Percentiles rank a stretch among this genome's conserved stretches.
These are phyloP conservation scores for Heliconius charithonia DNA, from an alignment of 2,888 invertebrate genomes.

Conservation along the genomic window DNA sequence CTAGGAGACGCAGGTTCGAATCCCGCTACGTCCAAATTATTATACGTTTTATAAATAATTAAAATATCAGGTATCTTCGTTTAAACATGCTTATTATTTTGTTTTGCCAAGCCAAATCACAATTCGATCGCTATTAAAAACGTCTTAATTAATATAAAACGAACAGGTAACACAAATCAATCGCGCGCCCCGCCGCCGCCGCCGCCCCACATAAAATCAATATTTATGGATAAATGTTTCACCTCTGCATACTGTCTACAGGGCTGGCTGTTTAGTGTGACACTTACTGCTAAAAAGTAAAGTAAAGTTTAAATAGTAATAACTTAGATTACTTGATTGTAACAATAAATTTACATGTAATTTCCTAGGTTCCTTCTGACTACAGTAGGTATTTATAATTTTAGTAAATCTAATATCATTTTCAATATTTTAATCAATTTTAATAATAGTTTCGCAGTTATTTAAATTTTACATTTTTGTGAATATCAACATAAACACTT, in stretches of 20 bases:
- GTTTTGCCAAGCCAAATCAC: not conserved
- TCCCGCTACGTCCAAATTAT: too few relatives aligned
- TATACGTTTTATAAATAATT: too few relatives aligned
- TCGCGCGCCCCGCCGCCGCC: slow-evolving; percentile 58
- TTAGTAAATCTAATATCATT: too few relatives aligned
- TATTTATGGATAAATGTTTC: slow-evolving; percentile 78
- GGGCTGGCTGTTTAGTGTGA: slow-evolving; percentile 23
- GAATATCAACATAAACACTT: too few relatives aligned
- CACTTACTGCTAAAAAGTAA: not conserved
- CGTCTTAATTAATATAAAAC: slow-evolving; percentile 17
- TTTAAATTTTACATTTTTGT: too few relatives aligned
- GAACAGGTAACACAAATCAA: slow-evolving; percentile 4
- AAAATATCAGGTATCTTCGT: too few relatives aligned
- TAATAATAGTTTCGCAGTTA: too few relatives aligned
- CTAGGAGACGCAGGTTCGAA: too few relatives aligned
- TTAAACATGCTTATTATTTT: not conserved
- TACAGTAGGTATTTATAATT: too few relatives aligned
- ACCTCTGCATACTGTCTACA: slow-evolving; percentile 60
- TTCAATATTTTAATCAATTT: too few relatives aligned
- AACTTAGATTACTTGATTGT: not conserved
- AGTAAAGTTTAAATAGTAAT: not conserved
- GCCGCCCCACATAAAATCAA: slow-evolving; percentile 72
- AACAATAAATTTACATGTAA: too few relatives aligned
- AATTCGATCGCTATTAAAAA: not conserved
- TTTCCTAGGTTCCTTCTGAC: too few relatives aligned